phyloP scores from a whole-genome alignment of 2,888 invertebrate species.

The Aleiodes leptofemur region DNA sequence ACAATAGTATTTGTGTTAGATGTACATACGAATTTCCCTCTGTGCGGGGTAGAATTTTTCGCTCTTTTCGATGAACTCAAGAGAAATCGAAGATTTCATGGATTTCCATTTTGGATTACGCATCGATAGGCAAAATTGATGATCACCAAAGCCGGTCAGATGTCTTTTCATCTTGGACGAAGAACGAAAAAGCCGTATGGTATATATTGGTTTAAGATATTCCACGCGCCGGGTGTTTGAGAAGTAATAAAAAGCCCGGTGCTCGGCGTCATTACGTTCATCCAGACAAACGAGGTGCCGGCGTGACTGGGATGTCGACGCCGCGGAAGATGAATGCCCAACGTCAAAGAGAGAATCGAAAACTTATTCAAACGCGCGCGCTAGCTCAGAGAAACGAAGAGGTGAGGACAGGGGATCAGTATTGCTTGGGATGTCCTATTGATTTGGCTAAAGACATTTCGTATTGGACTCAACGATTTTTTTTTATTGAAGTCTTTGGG shows the following conservation, averaged over 20 bases:
- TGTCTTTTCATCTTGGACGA: constrained; percentile 41
- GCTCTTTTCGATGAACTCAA: too few relatives aligned
- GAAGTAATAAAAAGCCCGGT: constrained; percentile 62
- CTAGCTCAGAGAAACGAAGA: not conserved
- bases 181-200: constrained; percentile 23
- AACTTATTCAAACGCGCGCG: constrained; percentile 60
- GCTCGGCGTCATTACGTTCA: constrained; percentile 61
- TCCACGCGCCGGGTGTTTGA: constrained; percentile 63
- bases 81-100: too few relatives aligned
- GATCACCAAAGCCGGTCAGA: constrained; percentile 40
- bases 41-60: too few relatives aligned
- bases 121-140: constrained; percentile 41
- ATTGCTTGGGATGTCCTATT: constrained; percentile 38
- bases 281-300: constrained; percentile 63
- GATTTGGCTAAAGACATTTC: constrained; percentile 16
- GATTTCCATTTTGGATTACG: not conserved
- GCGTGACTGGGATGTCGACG: constrained; percentile 64
- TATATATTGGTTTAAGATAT: constrained; percentile 59
- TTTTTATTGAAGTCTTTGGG: too few relatives aligned
- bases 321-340: constrained; percentile 60
- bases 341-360: constrained; percentile 64
- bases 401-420: constrained; percentile 40
- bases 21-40: too few relatives aligned
- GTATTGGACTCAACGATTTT: not conserved
- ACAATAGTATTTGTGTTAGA: too few relatives aligned